Percentiles rank a stretch among this genome's conserved stretches.
These are phyloP conservation scores for Pantala flavescens DNA, from an alignment of 1,140 invertebrate species.

Conservation along the genomic window DNA sequence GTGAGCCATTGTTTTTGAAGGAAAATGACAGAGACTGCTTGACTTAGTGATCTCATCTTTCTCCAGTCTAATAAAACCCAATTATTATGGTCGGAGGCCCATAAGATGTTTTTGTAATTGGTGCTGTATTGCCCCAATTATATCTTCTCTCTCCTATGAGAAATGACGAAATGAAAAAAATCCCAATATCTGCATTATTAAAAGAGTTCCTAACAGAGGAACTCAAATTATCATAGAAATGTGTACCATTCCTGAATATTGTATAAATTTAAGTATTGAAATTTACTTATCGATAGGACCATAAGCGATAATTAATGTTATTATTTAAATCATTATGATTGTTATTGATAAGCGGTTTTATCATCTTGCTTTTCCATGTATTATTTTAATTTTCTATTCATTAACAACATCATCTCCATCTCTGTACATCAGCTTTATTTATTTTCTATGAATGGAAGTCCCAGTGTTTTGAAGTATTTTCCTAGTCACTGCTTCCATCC, in stretches of 20 bases:
- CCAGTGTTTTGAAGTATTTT: neutral
- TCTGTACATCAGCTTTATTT: neutral
- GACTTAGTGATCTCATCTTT: constrained; percentile 9
- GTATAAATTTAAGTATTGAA: constrained; percentile 4
- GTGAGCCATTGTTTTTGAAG: neutral
- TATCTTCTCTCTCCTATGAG: neutral
- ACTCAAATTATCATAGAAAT: constrained; percentile 5
- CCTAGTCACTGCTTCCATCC: neutral
- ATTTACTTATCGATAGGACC: neutral
- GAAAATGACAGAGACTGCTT: constrained; percentile 9
- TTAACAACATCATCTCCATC: neutral
- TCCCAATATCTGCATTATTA: neutral
- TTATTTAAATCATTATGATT: neutral
- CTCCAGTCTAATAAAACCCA: neutral
- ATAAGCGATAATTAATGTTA: constrained; percentile 6
- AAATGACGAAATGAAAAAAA: neutral
- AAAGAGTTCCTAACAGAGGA: neutral
- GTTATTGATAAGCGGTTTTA: neutral
- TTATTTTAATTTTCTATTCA: too few relatives aligned
- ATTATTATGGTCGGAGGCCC: neutral
- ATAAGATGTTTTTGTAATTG: neutral
- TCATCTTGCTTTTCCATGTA: too few relatives aligned
- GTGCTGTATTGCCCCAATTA: neutral
- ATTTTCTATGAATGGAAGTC: neutral
- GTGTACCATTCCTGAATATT: neutral